Percentiles rank a stretch among this genome's conserved stretches.
Conservation (phyloP, 92 coral and sea anemone genomes). For the Paragorgia papillata region DNA sequence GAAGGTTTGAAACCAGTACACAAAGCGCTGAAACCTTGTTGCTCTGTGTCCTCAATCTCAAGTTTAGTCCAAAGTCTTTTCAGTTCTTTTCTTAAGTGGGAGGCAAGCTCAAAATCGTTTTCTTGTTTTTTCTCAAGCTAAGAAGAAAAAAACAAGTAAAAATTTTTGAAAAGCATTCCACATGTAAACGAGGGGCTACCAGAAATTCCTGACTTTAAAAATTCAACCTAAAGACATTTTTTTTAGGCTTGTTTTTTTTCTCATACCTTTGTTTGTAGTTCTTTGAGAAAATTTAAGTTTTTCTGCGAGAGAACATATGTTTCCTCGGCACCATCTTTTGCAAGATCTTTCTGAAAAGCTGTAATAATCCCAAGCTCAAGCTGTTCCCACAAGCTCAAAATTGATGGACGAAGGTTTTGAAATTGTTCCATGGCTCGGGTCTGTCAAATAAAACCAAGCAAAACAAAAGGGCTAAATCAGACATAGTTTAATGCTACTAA, state of each 20-base stretch:
- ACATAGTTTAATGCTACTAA: not conserved
- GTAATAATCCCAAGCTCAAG: slow-evolving; percentile 72
- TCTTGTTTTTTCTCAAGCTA: slow-evolving; percentile 81
- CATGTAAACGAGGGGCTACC: no score
- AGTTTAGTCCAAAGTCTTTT: slow-evolving; percentile 83
- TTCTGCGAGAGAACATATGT: slow-evolving; percentile 71
- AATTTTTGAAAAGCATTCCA: no score
- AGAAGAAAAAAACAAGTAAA: not conserved
- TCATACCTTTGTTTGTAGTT: slow-evolving; percentile 71
- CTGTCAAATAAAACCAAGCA: slow-evolving; percentile 42
- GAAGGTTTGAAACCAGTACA: slow-evolving; percentile 81
- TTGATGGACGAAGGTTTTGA: slow-evolving; percentile 56
- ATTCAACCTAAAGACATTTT: no score
- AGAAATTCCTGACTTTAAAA: no score
- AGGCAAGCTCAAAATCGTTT: slow-evolving; percentile 55
- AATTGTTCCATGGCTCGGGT: slow-evolving; percentile 68
- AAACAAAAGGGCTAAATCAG: not conserved
- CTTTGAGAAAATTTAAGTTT: slow-evolving; percentile 66
- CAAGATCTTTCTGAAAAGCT: slow-evolving; percentile 64
- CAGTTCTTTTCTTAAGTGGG: slow-evolving; percentile 67
- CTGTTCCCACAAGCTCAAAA: slow-evolving; percentile 70
- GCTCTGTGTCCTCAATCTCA: slow-evolving; percentile 69
- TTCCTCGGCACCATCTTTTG: slow-evolving; percentile 58
- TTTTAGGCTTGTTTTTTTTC: no score
- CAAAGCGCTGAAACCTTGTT: slow-evolving; percentile 51